Base-by-base conservation (phyloP, 2,888 invertebrate species). In the Dilophus febrilis region DNA sequence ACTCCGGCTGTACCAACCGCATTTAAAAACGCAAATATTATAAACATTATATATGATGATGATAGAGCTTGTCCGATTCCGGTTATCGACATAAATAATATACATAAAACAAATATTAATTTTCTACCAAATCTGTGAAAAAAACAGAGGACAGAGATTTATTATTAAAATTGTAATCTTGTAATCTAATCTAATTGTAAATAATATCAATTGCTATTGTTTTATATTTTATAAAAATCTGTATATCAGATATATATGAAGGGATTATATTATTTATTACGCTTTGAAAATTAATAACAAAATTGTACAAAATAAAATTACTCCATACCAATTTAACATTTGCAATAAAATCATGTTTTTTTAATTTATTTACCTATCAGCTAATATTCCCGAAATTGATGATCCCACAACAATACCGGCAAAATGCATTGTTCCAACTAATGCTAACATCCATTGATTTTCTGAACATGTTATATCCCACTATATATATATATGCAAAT, bases 381-480 rank as follows among this genome's bases (percentile, higher is more conserved):
- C 73, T 16, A 74, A 53, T 46, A 71, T 59, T 14, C 75, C 74
- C 44, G 69, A 70, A 2, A 67, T 34, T 7, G 69, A 67, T 7
- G 74, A 71, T 19, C 75, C 75, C 35, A 70, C 57, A 28, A 76
- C 67, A 34, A 74, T 66, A 2, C 75, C 76, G 11, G 70, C 67
- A 56, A 74, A 74, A 56, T 75, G 74, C 38, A 68, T 58, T 0
- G 71, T 71, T 12, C 74, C 74, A 12, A 74, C 68, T 33, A 72
- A 54, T 1, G 74, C 71, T 39, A 74, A 52, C 51, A 68, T 71
- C 71, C 73, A 72, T 42, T 67, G 65, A 46, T 73, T 72, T 46
- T 72, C 70, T 26, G 62, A 52, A 49, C 76, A 76, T 3, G 71
- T 71, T 35, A 76, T 58, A 18, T 65, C 56, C 67, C 71, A 75